phyloP scores from a whole-genome alignment of 2,888 invertebrate genomes.

The Campaea margaritaria region DNA sequence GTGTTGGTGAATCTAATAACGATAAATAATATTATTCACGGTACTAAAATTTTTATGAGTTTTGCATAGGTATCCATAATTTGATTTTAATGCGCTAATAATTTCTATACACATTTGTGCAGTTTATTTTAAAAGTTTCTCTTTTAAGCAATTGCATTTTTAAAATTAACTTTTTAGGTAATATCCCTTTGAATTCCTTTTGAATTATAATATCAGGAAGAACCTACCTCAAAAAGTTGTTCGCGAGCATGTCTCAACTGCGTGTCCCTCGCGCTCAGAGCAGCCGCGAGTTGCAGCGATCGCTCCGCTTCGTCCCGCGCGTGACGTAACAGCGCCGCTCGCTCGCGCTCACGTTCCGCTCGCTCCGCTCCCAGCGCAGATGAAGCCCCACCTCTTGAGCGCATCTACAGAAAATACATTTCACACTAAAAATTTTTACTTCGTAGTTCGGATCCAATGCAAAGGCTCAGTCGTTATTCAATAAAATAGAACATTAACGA shows the following conservation, averaged over 20 bases:
- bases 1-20: constrained; percentile 13
- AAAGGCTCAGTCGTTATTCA: constrained; percentile 7
- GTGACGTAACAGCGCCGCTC: constrained; percentile 94
- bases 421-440: background rate
- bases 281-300: constrained; percentile 93
- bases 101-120: background rate
- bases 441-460: background rate
- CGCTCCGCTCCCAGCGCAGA: constrained; percentile 86
- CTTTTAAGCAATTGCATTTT: too few relatives aligned
- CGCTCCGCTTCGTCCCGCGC: constrained; percentile 96
- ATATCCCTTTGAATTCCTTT: too few relatives aligned
- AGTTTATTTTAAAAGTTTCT: background rate
- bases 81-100: background rate
- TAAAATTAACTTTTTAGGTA: too few relatives aligned
- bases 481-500: constrained; percentile 21
- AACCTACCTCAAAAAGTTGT: constrained; percentile 90
- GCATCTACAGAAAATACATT: constrained; percentile 64
- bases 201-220: background rate
- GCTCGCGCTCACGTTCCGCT: constrained; percentile 93
- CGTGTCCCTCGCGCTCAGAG: constrained; percentile 93
- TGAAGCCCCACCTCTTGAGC: constrained; percentile 92
- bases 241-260: constrained; percentile 94
- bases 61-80: too few relatives aligned
- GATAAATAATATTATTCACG: too few relatives aligned
- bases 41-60: too few relatives aligned